Conservation (phyloP, 2,113 vertebrate genomes). For the Vidua chalybeata region DNA sequence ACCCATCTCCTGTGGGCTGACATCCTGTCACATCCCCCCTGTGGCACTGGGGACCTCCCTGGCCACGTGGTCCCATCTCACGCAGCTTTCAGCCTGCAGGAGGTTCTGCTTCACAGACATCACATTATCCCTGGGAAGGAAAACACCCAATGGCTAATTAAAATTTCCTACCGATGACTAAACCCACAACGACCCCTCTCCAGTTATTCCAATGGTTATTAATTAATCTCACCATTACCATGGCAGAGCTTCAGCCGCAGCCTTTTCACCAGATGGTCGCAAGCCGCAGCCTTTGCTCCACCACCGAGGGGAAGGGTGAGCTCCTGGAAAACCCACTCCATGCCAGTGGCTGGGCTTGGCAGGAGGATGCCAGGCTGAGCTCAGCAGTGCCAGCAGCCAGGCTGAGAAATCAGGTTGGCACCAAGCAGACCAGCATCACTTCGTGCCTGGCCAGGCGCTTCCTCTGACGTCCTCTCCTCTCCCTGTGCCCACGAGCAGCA, state of each 20-base stretch:
- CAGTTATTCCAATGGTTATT: not conserved
- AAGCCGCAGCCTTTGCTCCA: not conserved
- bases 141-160: not conserved
- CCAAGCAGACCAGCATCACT: not conserved
- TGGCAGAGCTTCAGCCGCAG: not conserved
- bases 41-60: accelerated
- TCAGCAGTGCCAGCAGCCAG: not conserved
- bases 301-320: not conserved
- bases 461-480: not conserved
- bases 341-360: not conserved
- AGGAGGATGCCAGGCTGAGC: accelerated
- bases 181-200: not conserved
- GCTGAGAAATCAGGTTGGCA: not conserved
- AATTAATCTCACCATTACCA: not conserved
- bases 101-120: not conserved
- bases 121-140: not conserved
- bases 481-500: not conserved
- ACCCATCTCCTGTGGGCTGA: accelerated
- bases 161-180: not conserved
- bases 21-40: too few species aligned
- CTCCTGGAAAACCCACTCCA: accelerated
- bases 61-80: not conserved
- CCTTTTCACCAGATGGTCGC: not conserved
- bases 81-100: accelerated
- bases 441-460: accelerated